Evolutionary conservation across 2,888 invertebrate genomes (phyloP).

Genomic region (Diadromus collaris): DNA sequence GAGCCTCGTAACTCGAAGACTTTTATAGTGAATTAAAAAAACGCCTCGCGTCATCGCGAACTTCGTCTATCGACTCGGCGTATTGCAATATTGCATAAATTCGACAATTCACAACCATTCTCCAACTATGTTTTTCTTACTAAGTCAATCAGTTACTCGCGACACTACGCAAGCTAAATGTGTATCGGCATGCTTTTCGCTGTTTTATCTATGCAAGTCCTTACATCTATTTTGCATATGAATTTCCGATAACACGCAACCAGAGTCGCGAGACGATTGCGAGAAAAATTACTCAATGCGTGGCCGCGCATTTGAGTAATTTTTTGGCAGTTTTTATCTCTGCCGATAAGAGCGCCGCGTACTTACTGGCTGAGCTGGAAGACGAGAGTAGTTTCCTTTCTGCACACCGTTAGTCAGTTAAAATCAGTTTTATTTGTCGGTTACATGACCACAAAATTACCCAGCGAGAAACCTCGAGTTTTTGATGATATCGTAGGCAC

Average conservation of each 20-base stretch:
- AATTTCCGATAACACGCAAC: background rate
- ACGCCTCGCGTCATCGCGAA: background rate
- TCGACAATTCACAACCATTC: background rate
- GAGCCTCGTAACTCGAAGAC: background rate
- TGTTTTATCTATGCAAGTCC: background rate
- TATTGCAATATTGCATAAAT: background rate
- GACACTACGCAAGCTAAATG: background rate
- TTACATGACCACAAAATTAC: background rate
- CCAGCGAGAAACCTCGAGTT: background rate
- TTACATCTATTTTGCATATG: background rate
- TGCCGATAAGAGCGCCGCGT: background rate
- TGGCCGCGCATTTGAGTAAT: background rate
- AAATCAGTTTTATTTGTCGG: background rate
- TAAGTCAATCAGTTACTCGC: background rate
- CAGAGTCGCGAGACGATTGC: background rate
- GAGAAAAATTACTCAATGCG: background rate
- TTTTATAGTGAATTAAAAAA: background rate
- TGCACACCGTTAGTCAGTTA: background rate
- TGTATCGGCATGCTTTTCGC: background rate
- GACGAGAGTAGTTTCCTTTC: background rate
- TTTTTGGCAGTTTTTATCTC: background rate
- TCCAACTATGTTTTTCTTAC: background rate
- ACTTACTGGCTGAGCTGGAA: background rate
- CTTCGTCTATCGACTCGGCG: background rate
- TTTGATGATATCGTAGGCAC: background rate